Evolutionary conservation across 2,888 invertebrate species (phyloP), one percentile per base, ranked within the genome.

Genomic region (Pherbina coryleti): DNA sequence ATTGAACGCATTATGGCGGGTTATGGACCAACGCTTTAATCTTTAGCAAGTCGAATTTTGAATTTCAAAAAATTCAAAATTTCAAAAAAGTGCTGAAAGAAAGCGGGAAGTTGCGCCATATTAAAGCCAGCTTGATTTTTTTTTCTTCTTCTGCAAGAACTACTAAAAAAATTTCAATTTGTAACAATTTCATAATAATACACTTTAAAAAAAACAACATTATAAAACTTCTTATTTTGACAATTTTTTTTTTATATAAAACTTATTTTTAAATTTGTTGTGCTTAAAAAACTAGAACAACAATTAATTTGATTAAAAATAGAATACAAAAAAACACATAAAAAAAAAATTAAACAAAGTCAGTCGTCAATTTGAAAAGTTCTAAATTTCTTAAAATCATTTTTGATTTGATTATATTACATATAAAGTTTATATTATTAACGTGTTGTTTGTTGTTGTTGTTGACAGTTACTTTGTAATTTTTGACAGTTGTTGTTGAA

Each of bases 281-380:
- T 34, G 53, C 74, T 74, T 67, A 75, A 66, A 75, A 69, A 67
- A 55, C 75, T 75, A 75, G 53, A 37, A 53, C 66, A 66, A 67
- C 67, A 75, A 75, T 62, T 75, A 75, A 55, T 55, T 75, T 55
- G 28, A 34, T 67, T 55, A 51, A 75, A 66, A 53, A 53, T 51
- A 75, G 22, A 75, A 75, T 67, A 67, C 22, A 55, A 75, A 64
- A n/a, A 75, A 66, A 66, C 37, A 73, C 37, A 53, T 34, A 75
- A 73, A 73, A 64, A n/a, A 74, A 31, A 51, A 22, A 67, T 19
- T 67, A 75, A 75, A 37, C 67, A 67, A 75, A 75, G 75, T 75
- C 75, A 75, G 75, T 75, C 75, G 67, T 75, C 76, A 76, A 76
- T 76, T 76, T 76, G 51, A 76, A 76, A 76, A 76, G 70, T 70